Base-by-base conservation (phyloP, 2,888 invertebrate species). In the Drosophila kuntzei region DNA sequence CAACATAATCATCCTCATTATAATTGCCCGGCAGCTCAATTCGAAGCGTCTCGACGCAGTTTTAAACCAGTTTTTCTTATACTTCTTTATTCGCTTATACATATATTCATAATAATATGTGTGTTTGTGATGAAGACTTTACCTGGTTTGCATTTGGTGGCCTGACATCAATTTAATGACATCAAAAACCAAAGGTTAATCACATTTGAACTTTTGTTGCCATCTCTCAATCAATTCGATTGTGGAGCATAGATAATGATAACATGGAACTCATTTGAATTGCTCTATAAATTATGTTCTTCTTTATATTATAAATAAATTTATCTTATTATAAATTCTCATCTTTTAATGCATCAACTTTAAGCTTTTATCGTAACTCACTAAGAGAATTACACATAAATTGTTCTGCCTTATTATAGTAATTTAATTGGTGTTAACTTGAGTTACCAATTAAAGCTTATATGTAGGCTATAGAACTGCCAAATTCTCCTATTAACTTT, bases 131-230 rank as follows among this genome's bases (percentile, higher is more conserved):
- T 12, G 9, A 27, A 14, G 43, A 59, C 27, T 80, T 67, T 50
- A 69, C 51, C 55, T 65, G 61, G 51, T 58, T 47, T 62, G 65
- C 46, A 47, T 68, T 53, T 59, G 51, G 37, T 74, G 70, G 39
- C 54, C 69, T 66, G 66, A 76, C 72, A 77, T 82, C 66, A 75
- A 86, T 88, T 80, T 76, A 72, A 76, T 83, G 73, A 39, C 81
- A 88, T 75, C 70, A 57, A 78, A 78, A 73, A 67, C 73, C 55
- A 88, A 80, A 88, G 89, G 85, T 85, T 88, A 83, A 80, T 88
- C 87, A 85, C 85, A 83, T 87, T 88, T 85, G 85, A 85, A 88
- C 85, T 88, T 61, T 62, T 53, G 16, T 12, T 25, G 41, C n/a
- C 8, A 1, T 12, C 32, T 34, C 32, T 39, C 36, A 18, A 37